Base-by-base conservation (phyloP, 2,888 invertebrate species). In the Silvanus unidentatus region DNA sequence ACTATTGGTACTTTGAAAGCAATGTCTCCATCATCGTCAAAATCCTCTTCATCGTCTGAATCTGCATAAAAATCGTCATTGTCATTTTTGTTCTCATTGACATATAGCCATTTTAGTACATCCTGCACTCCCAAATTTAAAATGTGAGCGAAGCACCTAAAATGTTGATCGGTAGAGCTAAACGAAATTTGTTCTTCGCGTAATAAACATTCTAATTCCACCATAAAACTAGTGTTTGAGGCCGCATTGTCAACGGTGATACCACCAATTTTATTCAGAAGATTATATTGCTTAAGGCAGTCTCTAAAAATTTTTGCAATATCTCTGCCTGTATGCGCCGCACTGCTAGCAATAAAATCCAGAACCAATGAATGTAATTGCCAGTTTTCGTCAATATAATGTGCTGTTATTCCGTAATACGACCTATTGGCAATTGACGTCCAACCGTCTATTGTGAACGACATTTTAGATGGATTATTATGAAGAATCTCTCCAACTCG, bases 61-160 rank as follows among this genome's bases (percentile, higher is more conserved):
- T 22, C 22, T 22, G 3, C 22, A 22, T 22, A 3, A 22, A 22
- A 22, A n/a, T n/a, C n/a, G n/a, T n/a, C n/a, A 22, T 8, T 22
- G 22, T 22, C 22, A 5, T 22, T 8, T 22, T 22, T 8, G 22
- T 5, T 22, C 8, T 22, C 22, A 22, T 22, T 8, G 3, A 8
- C 22, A 5, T 22, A 5, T 8, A 22, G 22, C 3, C 5, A 4
- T 15, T 38, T 38, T 12, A 38, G 15, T 5, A 15, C n/a, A 11
- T 53, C 53, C 37, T 57, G 49, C 11, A 57, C 53, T 6, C 40
- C 55, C 16, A 55, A 41, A 39, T 60, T 60, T 22, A 57, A 32
- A 34, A 59, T 54, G 16, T 59, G 55, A 1, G 55, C 48, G 11
- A 56, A 47, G 38, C 59, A 60, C 5, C 54, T 42, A 40, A 57